Evolutionary conservation across 2,797 vertebrate genomes (phyloP).

Genomic region (Urophycis tenuis): DNA sequence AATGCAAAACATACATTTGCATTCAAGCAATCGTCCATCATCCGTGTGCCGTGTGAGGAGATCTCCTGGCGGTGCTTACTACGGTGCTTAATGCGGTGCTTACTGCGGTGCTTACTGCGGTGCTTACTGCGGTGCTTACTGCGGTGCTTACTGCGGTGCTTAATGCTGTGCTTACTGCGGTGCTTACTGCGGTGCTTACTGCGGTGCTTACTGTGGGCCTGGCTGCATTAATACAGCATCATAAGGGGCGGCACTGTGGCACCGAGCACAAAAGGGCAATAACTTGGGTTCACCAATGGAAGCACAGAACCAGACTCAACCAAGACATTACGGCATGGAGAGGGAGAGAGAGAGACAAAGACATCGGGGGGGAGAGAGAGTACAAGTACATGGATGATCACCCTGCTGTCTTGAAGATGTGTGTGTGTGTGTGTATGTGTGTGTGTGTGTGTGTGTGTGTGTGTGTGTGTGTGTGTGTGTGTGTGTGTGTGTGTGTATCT

Average conservation of each 20-base stretch:
- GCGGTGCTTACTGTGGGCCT: background rate
- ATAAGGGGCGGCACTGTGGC: background rate
- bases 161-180: too few species aligned
- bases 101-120: too few species aligned
- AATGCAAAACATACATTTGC: background rate
- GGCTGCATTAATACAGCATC: background rate
- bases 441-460: background rate
- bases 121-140: too few species aligned
- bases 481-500: background rate
- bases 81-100: too few species aligned
- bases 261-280: background rate
- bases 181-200: too few species aligned
- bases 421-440: background rate
- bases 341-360: background rate
- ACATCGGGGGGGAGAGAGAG: background rate
- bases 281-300: background rate
- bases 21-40: background rate
- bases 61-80: too few species aligned
- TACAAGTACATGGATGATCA: slow-evolving; percentile 5
- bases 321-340: background rate
- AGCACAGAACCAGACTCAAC: background rate
- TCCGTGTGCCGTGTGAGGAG: background rate
- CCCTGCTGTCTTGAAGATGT: slow-evolving; percentile 22
- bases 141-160: too few species aligned
- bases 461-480: background rate